Evolutionary conservation across 2,797 vertebrate species (phyloP).

Genomic region (Xenops minutus): DNA sequence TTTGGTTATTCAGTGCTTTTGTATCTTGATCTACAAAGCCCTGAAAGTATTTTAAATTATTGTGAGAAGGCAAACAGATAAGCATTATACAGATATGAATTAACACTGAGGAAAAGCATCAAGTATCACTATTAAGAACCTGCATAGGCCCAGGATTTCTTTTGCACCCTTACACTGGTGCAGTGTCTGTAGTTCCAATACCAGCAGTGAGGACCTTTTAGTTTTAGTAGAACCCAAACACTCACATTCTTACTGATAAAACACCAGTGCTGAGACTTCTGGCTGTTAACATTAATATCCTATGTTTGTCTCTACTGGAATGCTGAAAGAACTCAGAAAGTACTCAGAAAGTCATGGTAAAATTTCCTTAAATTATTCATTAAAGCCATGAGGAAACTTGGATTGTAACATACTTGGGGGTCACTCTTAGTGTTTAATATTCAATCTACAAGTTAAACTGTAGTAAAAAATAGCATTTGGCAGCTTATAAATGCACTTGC

Average conservation of each 20-base stretch:
- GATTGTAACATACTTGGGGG: neutral
- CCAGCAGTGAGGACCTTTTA: accelerated
- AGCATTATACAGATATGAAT: neutral
- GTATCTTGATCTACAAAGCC: neutral
- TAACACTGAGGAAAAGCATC: neutral
- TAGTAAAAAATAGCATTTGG: neutral
- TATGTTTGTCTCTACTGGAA: neutral
- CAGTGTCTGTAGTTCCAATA: neutral
- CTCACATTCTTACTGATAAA: neutral
- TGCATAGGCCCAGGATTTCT: neutral
- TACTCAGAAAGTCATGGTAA: neutral
- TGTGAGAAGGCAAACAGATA: neutral
- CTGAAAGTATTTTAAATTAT: neutral
- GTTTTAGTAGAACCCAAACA: neutral
- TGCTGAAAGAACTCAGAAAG: neutral
- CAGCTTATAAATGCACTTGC: neutral
- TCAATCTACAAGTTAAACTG: neutral
- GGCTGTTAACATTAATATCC: neutral
- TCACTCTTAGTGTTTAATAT: neutral
- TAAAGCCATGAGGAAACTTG: neutral
- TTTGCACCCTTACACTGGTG: neutral
- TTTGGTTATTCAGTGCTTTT: neutral
- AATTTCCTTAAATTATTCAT: neutral
- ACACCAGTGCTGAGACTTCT: neutral
- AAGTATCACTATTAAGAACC: neutral